Percentiles rank a stretch among this genome's conserved stretches.
Conservation (phyloP, 2,888 invertebrate species). For the Apotomis turbidana region DNA sequence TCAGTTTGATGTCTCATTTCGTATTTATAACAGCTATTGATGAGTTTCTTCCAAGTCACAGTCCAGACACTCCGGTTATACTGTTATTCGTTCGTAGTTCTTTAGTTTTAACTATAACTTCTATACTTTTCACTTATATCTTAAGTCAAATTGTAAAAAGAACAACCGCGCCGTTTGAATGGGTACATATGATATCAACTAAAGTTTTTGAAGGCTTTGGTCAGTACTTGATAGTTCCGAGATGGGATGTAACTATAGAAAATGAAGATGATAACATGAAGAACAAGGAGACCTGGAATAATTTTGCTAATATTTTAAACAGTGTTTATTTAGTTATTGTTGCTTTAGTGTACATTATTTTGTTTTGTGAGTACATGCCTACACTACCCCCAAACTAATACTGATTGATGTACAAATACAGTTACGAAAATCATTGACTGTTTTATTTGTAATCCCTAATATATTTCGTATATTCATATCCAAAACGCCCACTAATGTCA, state of each 20-base stretch:
- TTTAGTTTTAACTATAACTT: constrained; percentile 48
- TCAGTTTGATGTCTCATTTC: constrained; percentile 34
- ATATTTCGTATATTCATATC: background rate
- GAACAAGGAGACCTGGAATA: constrained; percentile 49
- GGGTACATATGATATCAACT: constrained; percentile 49
- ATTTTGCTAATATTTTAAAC: constrained; percentile 55
- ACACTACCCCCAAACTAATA: constrained; percentile 40
- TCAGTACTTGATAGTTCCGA: constrained; percentile 50
- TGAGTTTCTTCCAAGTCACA: constrained; percentile 35
- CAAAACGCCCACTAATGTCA: too few relatives aligned
- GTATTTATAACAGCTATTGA: constrained; percentile 7
- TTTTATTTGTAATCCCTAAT: background rate
- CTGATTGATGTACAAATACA: background rate
- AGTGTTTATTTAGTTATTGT: constrained; percentile 44
- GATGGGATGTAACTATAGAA: constrained; percentile 47
- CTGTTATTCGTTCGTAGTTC: constrained; percentile 25
- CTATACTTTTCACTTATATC: constrained; percentile 49
- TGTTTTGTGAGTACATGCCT: constrained; percentile 53
- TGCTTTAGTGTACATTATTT: constrained; percentile 49
- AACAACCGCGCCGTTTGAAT: constrained; percentile 43
- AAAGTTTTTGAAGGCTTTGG: constrained; percentile 46
- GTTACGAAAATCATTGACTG: background rate
- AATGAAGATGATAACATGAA: constrained; percentile 28
- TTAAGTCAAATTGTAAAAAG: constrained; percentile 49
- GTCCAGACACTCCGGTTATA: constrained; percentile 31